Percentiles rank a stretch among this genome's conserved stretches.
Evolutionary conservation across 2,113 vertebrate species (phyloP).

Genomic region (Mohoua ochrocephala): DNA sequence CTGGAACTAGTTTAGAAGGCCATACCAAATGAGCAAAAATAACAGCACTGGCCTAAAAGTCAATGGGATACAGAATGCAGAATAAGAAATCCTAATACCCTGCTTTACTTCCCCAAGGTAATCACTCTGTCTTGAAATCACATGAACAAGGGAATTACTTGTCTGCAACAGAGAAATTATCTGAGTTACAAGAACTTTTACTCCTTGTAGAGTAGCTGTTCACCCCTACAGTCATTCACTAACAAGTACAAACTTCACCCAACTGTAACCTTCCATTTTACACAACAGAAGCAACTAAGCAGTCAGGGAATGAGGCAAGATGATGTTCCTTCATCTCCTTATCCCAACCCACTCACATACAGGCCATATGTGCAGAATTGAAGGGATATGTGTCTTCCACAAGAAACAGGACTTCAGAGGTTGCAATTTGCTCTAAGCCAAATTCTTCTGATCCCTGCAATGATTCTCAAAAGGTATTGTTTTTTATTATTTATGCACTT

Average conservation of each 20-base stretch:
- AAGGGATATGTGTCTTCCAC: not conserved
- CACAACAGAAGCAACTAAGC: not conserved
- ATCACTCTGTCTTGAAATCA: not conserved
- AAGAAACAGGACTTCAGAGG: not conserved
- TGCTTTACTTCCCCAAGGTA: not conserved
- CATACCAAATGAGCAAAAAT: not conserved
- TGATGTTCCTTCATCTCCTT: not conserved
- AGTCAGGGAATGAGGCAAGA: not conserved
- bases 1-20: not conserved
- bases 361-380: not conserved
- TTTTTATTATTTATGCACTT: not conserved
- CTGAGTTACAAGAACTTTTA: not conserved
- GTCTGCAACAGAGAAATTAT: not conserved
- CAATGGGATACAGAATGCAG: accelerated
- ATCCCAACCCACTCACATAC: not conserved
- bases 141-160: not conserved
- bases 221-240: not conserved
- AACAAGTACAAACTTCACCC: not conserved
- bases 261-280: not conserved
- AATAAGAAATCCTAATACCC: not conserved
- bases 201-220: not conserved
- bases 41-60: not conserved
- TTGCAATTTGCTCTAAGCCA: not conserved
- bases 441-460: not conserved
- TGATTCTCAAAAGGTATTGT: not conserved